Evolutionary conservation across 2,113 vertebrate species (phyloP).

Genomic region (Oncorhynchus tshawytscha): DNA sequence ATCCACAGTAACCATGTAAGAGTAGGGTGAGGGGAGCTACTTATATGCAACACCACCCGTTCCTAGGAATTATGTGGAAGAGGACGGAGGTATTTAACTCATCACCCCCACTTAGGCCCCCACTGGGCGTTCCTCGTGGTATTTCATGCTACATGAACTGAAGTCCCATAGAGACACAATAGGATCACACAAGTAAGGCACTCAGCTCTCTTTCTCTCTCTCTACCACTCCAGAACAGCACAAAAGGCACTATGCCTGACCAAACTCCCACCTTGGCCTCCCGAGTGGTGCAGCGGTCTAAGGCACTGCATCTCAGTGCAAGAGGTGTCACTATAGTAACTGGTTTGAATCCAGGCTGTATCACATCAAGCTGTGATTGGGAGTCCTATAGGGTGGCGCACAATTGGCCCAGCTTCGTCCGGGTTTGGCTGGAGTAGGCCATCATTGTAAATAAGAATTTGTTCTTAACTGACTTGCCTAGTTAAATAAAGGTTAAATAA

Average conservation of each 20-base stretch:
- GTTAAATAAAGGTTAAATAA: no score
- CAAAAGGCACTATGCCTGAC: neutral
- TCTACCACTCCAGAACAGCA: neutral
- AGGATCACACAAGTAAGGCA: conserved; percentile 20
- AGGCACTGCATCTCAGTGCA: no score
- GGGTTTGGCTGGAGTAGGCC: no score
- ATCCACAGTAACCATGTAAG: neutral
- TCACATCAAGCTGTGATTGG: no score
- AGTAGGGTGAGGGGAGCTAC: conserved; percentile 10
- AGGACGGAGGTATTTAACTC: conserved; percentile 55
- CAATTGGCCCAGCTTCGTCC: no score
- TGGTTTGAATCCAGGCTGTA: no score
- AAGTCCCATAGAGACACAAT: conserved; percentile 20
- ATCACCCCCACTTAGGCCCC: conserved; percentile 39
- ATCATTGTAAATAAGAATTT: no score
- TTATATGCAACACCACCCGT: conserved; percentile 45
- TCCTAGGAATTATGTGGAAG: conserved; percentile 68
- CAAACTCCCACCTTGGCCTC: neutral
- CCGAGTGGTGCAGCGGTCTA: no score
- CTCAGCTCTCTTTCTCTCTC: neutral
- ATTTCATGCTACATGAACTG: conserved; percentile 24
- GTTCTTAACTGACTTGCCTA: no score
- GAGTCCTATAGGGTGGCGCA: no score
- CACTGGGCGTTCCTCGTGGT: conserved; percentile 11
- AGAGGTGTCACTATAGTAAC: no score